A percentile compares a stretch with the other conserved stretches of the same genome.
Conservation (phyloP, 2,888 invertebrate genomes). For the Osmoderma eremita region DNA sequence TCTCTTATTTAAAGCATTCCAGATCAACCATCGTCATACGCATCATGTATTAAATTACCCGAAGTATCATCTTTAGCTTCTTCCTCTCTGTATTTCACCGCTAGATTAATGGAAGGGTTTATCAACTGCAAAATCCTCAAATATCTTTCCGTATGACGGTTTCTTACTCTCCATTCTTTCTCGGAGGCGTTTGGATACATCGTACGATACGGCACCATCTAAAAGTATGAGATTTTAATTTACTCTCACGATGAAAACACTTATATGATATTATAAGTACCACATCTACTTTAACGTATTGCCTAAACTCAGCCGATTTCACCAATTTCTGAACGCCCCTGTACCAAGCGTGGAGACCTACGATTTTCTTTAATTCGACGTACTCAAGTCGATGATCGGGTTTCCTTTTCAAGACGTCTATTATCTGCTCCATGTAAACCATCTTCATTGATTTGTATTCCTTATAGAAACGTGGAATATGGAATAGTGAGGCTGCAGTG, state of each 20-base stretch:
- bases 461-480: conserved; percentile 72
- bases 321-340: conserved; percentile 66
- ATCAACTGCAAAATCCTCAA: conserved; percentile 68
- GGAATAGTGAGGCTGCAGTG: conserved; percentile 67
- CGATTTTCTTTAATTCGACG: conserved; percentile 63
- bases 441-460: conserved; percentile 68
- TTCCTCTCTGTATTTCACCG: conserved; percentile 63
- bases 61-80: conserved; percentile 50
- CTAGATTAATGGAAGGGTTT: conserved; percentile 67
- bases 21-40: too few relatives aligned
- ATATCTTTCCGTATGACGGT: conserved; percentile 63
- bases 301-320: conserved; percentile 65
- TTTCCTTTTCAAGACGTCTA: conserved; percentile 67
- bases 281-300: conserved; percentile 66
- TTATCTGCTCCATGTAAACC: conserved; percentile 67
- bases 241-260: not conserved
- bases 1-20: too few relatives aligned
- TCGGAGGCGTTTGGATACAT: conserved; percentile 68
- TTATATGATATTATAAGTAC: conserved; percentile 53
- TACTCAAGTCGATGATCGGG: conserved; percentile 67
- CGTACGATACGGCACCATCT: conserved; percentile 63
- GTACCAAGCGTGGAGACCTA: conserved; percentile 57
- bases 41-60: conserved; percentile 45
- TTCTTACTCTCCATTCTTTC: conserved; percentile 67
- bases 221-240: conserved; percentile 49